A percentile compares a stretch with the other conserved stretches of the same genome.
phyloP scores from a whole-genome alignment of 2,888 invertebrate genomes.

The Folsomia candida region DNA sequence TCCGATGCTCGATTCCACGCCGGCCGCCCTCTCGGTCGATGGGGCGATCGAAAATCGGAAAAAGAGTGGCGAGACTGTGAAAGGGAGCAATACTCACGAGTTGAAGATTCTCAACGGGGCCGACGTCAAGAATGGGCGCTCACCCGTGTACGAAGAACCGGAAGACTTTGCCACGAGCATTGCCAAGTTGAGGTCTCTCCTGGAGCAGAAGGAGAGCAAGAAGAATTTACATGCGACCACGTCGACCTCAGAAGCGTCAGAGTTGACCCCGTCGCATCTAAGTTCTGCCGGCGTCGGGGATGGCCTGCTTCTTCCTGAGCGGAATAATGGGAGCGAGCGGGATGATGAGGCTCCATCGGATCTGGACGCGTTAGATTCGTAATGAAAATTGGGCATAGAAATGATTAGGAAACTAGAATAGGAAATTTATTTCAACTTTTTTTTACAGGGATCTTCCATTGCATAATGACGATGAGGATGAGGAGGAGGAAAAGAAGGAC shows the following conservation, averaged over 20 bases:
- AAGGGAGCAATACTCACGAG: constrained; percentile 30
- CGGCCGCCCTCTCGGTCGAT: constrained; percentile 35
- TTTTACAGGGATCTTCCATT: background rate
- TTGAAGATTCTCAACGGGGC: constrained; percentile 48
- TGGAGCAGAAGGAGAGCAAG: constrained; percentile 59
- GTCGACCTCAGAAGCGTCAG: too few relatives aligned
- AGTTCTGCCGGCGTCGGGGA: constrained; percentile 9
- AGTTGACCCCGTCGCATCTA: too few relatives aligned
- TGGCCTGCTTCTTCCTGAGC: too few relatives aligned
- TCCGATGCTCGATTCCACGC: constrained; percentile 20
- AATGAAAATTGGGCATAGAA: too few relatives aligned
- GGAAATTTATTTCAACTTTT: too few relatives aligned
- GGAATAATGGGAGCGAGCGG: too few relatives aligned
- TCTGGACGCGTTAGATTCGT: too few relatives aligned
- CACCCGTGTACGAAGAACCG: constrained; percentile 70
- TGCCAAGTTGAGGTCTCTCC: constrained; percentile 65
- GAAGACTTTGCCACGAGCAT: constrained; percentile 71
- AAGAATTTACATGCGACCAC: constrained; percentile 35
- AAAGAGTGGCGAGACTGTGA: constrained; percentile 19
- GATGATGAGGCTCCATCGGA: too few relatives aligned
- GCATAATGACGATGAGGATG: background rate
- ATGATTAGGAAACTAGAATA: too few relatives aligned
- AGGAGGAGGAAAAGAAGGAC: too few relatives aligned
- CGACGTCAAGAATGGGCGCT: constrained; percentile 51
- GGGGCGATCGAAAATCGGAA: constrained; percentile 25